A percentile compares a stretch with the other conserved stretches of the same genome.
Evolutionary conservation across 2,797 vertebrate species (phyloP).

Genomic region (Nyctibius grandis): DNA sequence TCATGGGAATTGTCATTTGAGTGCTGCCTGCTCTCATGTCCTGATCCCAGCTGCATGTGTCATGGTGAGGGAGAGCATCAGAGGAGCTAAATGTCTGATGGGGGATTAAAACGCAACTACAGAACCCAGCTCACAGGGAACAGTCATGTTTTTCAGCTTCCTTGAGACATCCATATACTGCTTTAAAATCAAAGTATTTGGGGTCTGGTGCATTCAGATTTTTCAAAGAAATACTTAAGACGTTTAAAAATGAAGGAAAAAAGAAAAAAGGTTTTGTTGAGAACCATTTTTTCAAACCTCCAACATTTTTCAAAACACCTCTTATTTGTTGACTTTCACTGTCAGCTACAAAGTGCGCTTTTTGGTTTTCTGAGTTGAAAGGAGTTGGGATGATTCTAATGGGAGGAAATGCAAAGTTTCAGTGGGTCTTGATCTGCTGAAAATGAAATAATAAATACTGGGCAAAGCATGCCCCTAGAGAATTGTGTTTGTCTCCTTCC

Average conservation of each 20-base stretch:
- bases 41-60: neutral
- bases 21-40: neutral
- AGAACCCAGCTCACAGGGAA: neutral
- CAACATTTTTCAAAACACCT: neutral
- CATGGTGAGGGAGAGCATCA: neutral
- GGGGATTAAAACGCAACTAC: neutral
- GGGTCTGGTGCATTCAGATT: neutral
- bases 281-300: neutral
- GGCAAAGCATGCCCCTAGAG: neutral
- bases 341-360: neutral
- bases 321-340: neutral
- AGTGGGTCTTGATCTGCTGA: neutral
- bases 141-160: neutral
- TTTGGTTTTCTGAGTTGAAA: constrained; percentile 24
- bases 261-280: neutral
- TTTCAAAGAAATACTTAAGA: neutral
- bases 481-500: neutral
- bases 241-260: neutral
- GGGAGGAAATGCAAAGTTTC: neutral
- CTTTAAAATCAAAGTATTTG: neutral
- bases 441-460: neutral
- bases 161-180: neutral
- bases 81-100: neutral
- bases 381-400: neutral
- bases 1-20: neutral